Evolutionary conservation across 2,888 invertebrate species (phyloP), one percentile per base, ranked within the genome.

Genomic region (Antheraea yamamai): DNA sequence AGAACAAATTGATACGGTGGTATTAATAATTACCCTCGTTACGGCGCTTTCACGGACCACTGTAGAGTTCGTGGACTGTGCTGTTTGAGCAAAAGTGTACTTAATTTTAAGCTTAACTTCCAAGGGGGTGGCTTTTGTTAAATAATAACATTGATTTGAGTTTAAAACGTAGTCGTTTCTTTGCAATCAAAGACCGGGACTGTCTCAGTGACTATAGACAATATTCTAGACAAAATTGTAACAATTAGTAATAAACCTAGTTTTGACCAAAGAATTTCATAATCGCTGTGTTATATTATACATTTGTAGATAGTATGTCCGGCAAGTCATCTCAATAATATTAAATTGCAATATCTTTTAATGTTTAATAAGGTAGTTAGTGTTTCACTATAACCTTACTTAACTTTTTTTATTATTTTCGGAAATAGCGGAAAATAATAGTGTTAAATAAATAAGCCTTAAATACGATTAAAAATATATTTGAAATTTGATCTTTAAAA

Each of bases 1-100:
- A 66, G 76, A 70, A 72, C 74, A 80, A 79, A 85, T 80, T 77
- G 81, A 82, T 79, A 77, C 72, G 76, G 81, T 83, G 83, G 78
- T 77, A 78, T 79, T 77, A 87, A 83, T 88, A 87, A 88, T 88
- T 86, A 80, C 81, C 78, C 75, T 84, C 84, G 81, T 88, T 88
- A 77, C 55, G 52, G 61, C 61, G 23, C 23, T 20, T 70, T 35
- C 39, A 14, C 30, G 70, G 68, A 55, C n/a, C 55, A 23, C 68
- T n/a, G 70, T 55, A 16, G 52, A 52, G 8, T 70, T 35, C 74
- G 66, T 70, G 18, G 70, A 55, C n/a, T 47, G 70, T 35, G 26
- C 7, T 35, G 35, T 74, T 74, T 55, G 70, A 18, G 18, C 23
- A n/a, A 14, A 55, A 55, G 55, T 35, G 70, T 35, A 68, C 68